Evolutionary conservation across 2,113 vertebrate genomes (phyloP).

Genomic region (Sula dactylatra): DNA sequence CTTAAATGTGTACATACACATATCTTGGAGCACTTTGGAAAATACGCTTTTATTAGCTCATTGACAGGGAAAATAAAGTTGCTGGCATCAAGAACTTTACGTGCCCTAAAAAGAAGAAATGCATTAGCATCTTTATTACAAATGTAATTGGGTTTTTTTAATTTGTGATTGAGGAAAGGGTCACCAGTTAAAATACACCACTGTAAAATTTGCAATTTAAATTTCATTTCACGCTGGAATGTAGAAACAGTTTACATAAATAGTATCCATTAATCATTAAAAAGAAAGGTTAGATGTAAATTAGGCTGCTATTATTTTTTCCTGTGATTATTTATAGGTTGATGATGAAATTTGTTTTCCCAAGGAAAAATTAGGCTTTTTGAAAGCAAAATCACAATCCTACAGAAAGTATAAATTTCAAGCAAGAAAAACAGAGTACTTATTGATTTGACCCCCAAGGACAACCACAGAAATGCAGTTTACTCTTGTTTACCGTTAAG

Average conservation of each 20-base stretch:
- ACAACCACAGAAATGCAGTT: neutral
- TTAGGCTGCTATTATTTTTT: conserved; percentile 69
- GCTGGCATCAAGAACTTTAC: conserved; percentile 37
- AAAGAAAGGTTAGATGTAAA: conserved; percentile 80
- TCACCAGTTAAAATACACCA: conserved; percentile 75
- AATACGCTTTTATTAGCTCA: conserved; percentile 7
- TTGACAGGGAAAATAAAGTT: conserved; percentile 27
- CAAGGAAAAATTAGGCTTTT: conserved; percentile 20
- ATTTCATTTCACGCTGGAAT: conserved; percentile 80
- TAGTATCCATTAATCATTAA: conserved; percentile 80
- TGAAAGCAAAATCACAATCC: conserved; percentile 53
- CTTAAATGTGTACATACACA: neutral
- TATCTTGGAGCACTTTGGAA: neutral
- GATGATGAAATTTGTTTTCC: conserved; percentile 63
- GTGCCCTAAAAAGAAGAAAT: conserved; percentile 70
- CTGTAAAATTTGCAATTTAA: conserved; percentile 82
- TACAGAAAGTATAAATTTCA: conserved; percentile 28
- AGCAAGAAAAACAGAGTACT: neutral
- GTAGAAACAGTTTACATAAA: conserved; percentile 78
- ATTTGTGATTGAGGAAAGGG: conserved; percentile 75
- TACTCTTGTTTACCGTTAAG: neutral
- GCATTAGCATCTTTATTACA: conserved; percentile 83
- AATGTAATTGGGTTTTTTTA: conserved; percentile 76
- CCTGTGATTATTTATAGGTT: conserved; percentile 67
- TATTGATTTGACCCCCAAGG: neutral